phyloP scores from a whole-genome alignment of 2,888 invertebrate genomes.

The Cybosia mesomella region DNA sequence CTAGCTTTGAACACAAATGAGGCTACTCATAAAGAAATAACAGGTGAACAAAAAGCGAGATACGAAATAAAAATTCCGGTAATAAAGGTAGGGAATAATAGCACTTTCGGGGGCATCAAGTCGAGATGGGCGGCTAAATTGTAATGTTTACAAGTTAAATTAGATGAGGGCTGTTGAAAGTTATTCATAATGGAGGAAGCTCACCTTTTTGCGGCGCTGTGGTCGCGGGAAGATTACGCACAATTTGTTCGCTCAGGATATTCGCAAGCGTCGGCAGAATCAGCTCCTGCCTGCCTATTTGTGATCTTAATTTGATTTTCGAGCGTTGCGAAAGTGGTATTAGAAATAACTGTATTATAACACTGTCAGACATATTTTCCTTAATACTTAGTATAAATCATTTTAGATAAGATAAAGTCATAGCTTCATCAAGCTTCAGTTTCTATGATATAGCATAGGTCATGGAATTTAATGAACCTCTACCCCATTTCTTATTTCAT shows the following conservation, averaged over 20 bases:
- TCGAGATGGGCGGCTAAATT: constrained; percentile 79
- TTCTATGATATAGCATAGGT: not conserved
- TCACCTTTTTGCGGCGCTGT: constrained; percentile 72
- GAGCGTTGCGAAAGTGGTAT: constrained; percentile 48
- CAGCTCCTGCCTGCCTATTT: constrained; percentile 48
- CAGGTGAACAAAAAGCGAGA: constrained; percentile 68
- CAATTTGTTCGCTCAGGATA: constrained; percentile 66
- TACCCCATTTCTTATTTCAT: no score
- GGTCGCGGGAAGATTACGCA: constrained; percentile 68
- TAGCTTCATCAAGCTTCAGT: not conserved
- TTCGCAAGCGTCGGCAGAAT: constrained; percentile 32
- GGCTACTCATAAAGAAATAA: constrained; percentile 70
- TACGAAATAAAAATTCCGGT: constrained; percentile 73
- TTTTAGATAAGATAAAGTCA: no score
- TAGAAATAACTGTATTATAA: constrained; percentile 52
- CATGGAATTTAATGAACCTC: no score
- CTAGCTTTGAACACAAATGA: constrained; percentile 53
- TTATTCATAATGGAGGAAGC: constrained; percentile 75
- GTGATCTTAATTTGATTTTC: constrained; percentile 64
- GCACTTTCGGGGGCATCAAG: constrained; percentile 78
- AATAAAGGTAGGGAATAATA: constrained; percentile 77
- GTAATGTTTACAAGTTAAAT: constrained; percentile 85
- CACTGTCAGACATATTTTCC: constrained; percentile 31
- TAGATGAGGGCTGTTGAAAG: constrained; percentile 75
- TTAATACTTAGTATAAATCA: not conserved